Conservation (phyloP, 2,888 invertebrate species). For the Flexamia atlantica region DNA sequence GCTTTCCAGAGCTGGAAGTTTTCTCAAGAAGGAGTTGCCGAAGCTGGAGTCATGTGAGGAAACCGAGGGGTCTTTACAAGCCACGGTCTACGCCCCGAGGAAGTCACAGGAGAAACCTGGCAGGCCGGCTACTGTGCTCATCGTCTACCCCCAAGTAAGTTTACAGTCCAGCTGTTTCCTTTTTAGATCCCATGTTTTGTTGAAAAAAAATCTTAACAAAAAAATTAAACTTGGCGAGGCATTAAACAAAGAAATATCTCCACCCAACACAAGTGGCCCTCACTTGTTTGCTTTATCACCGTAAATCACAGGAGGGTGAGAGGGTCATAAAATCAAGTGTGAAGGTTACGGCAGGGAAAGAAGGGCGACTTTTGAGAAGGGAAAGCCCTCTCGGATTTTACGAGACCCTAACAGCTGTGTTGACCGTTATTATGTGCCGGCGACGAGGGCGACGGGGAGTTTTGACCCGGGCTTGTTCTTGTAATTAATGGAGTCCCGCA, state of each 20-base stretch:
- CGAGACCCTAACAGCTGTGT: slow-evolving; percentile 30
- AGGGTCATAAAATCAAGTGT: slow-evolving; percentile 33
- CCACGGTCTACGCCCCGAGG: slow-evolving; percentile 38
- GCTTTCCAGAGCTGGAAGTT: slow-evolving; percentile 31
- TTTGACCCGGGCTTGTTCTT: not conserved
- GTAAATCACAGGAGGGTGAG: slow-evolving; percentile 21
- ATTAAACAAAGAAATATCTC: not conserved
- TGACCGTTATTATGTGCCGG: slow-evolving; percentile 36
- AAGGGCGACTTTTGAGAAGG: not conserved
- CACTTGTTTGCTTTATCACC: not conserved
- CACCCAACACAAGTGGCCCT: not conserved
- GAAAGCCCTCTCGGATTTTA: slow-evolving; percentile 5
- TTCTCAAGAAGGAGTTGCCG: slow-evolving; percentile 33
- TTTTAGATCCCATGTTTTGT: no score
- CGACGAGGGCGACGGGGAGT: not conserved
- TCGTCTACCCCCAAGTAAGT: slow-evolving; percentile 51
- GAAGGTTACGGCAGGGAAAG: not conserved
- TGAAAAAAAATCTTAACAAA: no score
- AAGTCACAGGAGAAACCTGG: not conserved
- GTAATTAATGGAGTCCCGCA: slow-evolving; percentile 16
- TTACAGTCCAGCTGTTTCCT: not conserved
- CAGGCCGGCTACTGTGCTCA: slow-evolving; percentile 34
- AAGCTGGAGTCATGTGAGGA: not conserved
- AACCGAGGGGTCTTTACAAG: slow-evolving; percentile 30
- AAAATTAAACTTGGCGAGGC: no score